A percentile compares a stretch with the other conserved stretches of the same genome.
Evolutionary conservation across 2,888 invertebrate genomes (phyloP).

Genomic region (Eupithecia centaureata): DNA sequence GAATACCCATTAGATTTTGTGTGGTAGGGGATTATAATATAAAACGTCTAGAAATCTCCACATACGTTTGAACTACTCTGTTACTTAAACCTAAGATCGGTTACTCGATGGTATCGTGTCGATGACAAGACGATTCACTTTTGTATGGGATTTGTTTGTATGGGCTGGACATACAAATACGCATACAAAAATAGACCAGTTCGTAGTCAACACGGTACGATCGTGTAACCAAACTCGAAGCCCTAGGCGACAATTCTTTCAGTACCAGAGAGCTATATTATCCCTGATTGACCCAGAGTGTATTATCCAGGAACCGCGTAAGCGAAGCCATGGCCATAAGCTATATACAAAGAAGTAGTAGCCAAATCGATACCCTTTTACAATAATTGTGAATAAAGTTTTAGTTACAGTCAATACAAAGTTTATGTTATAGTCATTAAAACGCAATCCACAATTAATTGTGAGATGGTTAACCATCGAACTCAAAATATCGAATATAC

Average conservation of each 20-base stretch:
- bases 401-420: constrained; percentile 20
- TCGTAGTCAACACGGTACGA: not conserved
- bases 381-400: constrained; percentile 37
- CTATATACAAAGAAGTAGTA: not conserved
- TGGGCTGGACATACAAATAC: not conserved
- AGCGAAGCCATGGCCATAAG: not conserved
- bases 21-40: too few relatives aligned
- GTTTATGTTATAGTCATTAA: constrained; percentile 17
- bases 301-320: not conserved
- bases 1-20: too few relatives aligned
- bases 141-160: not conserved
- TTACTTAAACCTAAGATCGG: not conserved
- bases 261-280: not conserved
- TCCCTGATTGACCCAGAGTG: too few relatives aligned
- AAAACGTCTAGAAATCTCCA: not conserved
- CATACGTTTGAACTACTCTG: not conserved
- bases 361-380: constrained; percentile 16
- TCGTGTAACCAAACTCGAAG: not conserved
- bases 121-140: not conserved
- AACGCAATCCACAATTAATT: constrained; percentile 33
- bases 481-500: not conserved
- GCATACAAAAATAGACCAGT: not conserved
- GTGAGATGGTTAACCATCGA: too few relatives aligned
- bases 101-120: not conserved
- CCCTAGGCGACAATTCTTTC: not conserved